Conservation (phyloP, 30 jellyfish, hydroid and myxozoan species). For the Hydractinia echinata region DNA sequence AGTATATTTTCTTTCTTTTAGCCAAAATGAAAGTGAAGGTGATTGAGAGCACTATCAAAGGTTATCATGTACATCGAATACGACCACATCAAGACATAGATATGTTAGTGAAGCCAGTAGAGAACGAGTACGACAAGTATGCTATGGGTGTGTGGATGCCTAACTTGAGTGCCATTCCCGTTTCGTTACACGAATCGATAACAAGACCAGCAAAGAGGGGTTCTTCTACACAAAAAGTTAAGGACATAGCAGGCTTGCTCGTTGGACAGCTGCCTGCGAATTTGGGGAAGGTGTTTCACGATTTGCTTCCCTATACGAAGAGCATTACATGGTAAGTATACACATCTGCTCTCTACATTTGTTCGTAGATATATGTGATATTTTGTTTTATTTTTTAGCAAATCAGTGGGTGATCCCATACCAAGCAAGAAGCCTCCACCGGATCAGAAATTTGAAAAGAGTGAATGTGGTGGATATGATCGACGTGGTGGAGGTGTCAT, state of each 20-base stretch:
- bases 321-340: background rate
- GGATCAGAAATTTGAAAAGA: background rate
- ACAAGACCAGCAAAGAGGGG: background rate
- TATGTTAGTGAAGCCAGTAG: background rate
- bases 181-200: background rate
- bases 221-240: background rate
- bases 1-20: background rate
- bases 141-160: constrained; percentile 7
- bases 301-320: background rate
- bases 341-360: background rate
- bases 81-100: background rate
- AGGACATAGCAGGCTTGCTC: background rate
- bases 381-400: background rate
- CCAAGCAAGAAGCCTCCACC: constrained; percentile 5
- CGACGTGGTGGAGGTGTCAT: background rate
- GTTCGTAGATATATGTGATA: background rate
- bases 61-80: background rate
- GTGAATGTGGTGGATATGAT: background rate
- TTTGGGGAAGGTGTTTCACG: background rate
- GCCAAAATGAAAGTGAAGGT: background rate
- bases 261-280: constrained; percentile 4
- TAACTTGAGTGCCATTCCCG: background rate
- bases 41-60: background rate
- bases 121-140: background rate
- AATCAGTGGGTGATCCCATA: background rate